Evolutionary conservation across 1,140 invertebrate species (phyloP).

Genomic region (Elymnias hypermnestra): DNA sequence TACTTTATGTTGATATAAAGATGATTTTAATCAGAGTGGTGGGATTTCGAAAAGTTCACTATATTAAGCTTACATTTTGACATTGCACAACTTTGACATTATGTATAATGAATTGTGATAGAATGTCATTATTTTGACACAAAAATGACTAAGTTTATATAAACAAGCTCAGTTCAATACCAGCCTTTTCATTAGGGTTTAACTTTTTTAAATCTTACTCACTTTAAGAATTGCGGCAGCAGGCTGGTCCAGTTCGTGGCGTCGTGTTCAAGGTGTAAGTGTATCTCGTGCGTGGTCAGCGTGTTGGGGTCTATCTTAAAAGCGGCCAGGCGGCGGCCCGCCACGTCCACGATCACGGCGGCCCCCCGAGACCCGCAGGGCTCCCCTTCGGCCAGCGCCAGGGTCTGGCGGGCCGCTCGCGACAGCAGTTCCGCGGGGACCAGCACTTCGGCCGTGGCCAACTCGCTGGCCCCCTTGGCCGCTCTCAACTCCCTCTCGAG

Average conservation of each 20-base stretch:
- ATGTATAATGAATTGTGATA: no score
- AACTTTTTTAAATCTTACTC: no score
- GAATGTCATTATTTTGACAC: no score
- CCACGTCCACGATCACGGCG: constrained; percentile 85
- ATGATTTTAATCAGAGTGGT: no score
- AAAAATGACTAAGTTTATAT: no score
- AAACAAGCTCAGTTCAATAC: no score
- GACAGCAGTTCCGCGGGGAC: constrained; percentile 86
- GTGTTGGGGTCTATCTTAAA: constrained; percentile 89
- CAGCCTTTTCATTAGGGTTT: no score
- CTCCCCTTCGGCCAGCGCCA: constrained; percentile 88
- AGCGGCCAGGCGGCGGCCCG: constrained; percentile 79
- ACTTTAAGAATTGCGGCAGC: constrained; percentile 91
- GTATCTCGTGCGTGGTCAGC: constrained; percentile 90
- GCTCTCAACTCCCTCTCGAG: constrained; percentile 85
- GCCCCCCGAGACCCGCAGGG: constrained; percentile 89
- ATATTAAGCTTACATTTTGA: no score
- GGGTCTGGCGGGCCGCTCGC: constrained; percentile 84
- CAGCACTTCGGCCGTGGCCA: constrained; percentile 87
- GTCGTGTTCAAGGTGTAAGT: constrained; percentile 89
- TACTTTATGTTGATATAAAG: no score
- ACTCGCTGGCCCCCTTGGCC: constrained; percentile 83
- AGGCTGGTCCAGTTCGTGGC: constrained; percentile 88
- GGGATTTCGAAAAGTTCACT: no score
- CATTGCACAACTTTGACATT: no score